These are phyloP conservation scores for Hystrix cristata DNA, from an alignment of 2,113 vertebrate genomes.

Conservation along the genomic window DNA sequence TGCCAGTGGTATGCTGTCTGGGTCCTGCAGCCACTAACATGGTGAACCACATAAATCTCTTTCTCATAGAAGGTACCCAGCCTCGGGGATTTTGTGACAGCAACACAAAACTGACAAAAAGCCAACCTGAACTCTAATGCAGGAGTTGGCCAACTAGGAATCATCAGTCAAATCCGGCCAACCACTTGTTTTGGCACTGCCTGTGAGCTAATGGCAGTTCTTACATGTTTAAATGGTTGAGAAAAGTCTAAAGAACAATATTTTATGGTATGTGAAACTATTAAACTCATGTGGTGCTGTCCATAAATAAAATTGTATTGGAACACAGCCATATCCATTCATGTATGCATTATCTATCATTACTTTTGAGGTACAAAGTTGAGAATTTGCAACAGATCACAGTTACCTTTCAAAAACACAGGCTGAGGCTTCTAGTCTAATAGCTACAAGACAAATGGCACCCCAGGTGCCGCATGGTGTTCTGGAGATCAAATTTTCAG, in stretches of 20 bases:
- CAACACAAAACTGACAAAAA: neutral
- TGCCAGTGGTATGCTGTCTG: neutral
- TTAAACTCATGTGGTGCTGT: neutral
- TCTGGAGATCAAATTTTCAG: neutral
- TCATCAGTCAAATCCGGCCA: neutral
- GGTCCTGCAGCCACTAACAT: neutral
- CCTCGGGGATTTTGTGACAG: neutral
- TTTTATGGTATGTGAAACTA: neutral
- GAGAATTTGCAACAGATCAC: neutral
- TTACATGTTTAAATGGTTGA: neutral
- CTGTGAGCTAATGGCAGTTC: neutral
- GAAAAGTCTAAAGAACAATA: neutral
- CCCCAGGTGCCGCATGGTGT: neutral
- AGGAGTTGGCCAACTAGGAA: neutral
- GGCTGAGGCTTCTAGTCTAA: neutral
- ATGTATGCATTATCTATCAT: neutral
- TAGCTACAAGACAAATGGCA: neutral
- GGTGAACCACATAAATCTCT: neutral
- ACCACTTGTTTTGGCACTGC: neutral
- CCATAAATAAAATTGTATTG: neutral
- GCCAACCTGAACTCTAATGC: neutral
- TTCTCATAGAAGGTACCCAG: neutral
- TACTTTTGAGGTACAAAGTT: neutral
- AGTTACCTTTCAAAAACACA: neutral
- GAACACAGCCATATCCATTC: neutral